These are phyloP conservation scores for Spea bombifrons DNA, from an alignment of 2,113 vertebrate genomes.

Conservation along the genomic window DNA sequence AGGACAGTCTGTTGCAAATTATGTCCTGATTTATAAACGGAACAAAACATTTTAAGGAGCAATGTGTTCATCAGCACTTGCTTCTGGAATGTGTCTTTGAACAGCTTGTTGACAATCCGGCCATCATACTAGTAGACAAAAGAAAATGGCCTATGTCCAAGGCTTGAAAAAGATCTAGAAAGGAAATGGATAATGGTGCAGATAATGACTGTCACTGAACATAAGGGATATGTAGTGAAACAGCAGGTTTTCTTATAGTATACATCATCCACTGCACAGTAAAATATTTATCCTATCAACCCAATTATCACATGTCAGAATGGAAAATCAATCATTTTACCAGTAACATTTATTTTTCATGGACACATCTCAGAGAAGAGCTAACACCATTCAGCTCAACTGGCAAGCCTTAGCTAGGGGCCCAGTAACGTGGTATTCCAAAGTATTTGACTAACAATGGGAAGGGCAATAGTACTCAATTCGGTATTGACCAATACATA, in stretches of 20 bases:
- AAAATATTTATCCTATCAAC: no score
- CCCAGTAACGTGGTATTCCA: no score
- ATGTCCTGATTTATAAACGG: neutral
- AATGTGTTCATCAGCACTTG: neutral
- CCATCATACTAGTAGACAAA: conserved; percentile 4
- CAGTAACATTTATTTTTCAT: no score
- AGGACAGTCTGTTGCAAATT: conserved; percentile 1
- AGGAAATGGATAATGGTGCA: neutral
- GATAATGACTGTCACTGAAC: neutral
- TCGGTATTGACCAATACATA: no score
- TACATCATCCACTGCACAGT: no score
- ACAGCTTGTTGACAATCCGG: conserved; percentile 5
- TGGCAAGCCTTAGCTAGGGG: no score
- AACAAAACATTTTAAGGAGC: neutral
- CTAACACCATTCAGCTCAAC: no score
- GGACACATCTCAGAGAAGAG: no score
- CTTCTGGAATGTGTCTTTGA: conserved; percentile 19
- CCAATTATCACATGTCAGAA: no score
- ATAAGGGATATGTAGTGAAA: neutral
- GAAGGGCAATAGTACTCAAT: no score
- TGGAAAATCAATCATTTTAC: no score
- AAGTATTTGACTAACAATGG: no score
- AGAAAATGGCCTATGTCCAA: neutral
- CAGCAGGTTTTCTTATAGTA: neutral
- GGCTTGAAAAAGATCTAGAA: neutral